phyloP scores from a whole-genome alignment of 2,888 invertebrate genomes.

The Melinopterus prodromus region DNA sequence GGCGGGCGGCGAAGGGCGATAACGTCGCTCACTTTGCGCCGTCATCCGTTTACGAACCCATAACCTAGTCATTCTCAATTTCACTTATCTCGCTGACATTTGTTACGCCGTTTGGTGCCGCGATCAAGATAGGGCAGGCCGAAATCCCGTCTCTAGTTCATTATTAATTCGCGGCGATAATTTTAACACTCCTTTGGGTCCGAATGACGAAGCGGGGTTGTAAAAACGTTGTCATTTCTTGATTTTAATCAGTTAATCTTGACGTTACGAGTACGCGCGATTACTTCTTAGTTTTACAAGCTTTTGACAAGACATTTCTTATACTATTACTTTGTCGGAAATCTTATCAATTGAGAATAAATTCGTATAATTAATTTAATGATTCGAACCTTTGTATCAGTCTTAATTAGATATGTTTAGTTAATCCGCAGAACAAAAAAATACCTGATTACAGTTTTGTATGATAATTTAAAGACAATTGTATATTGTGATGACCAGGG shows the following conservation, averaged over 20 bases:
- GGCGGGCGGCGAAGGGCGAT: conserved; percentile 11
- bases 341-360: no score
- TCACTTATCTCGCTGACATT: conserved; percentile 20
- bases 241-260: background rate
- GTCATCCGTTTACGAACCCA: conserved; percentile 8
- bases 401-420: no score
- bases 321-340: no score
- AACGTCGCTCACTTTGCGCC: conserved; percentile 14
- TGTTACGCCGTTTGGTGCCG: conserved; percentile 8
- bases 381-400: no score
- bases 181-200: background rate
- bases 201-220: background rate
- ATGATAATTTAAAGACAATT: no score
- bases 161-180: background rate
- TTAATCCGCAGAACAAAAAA: no score
- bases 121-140: background rate
- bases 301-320: no score
- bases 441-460: no score
- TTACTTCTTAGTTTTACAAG: no score
- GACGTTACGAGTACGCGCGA: no score
- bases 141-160: background rate
- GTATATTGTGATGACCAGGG: no score
- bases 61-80: conserved; percentile 21
- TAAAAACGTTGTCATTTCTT: background rate
- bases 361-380: no score